Evolutionary conservation across 2,888 invertebrate species (phyloP), one percentile per base, ranked within the genome.

Genomic region (Thecocarcelia acutangulata): DNA sequence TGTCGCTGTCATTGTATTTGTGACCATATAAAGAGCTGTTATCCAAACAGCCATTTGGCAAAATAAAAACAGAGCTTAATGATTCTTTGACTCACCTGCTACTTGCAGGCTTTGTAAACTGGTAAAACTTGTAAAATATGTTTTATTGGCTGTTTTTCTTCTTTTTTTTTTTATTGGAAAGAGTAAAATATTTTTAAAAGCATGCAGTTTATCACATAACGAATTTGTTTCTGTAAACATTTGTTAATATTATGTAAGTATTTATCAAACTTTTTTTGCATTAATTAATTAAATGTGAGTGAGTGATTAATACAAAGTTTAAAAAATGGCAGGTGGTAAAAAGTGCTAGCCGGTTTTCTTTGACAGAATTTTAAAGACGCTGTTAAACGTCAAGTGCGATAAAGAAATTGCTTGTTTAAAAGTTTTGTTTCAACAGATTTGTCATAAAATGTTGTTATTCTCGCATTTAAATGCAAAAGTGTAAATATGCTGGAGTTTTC

Each of bases 101-200:
- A n/a, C n/a, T 33, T 40, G 58, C 69, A 42, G 61, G 56, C 76
- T 69, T 54, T 64, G 58, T 24, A 74, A 82, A 82, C 82, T 54
- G 74, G 82, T 78, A 75, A 64, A 70, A 82, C 82, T 52, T 74
- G 81, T 81, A 77, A 58, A 61, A 54, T 58, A 44, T 58, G 8
- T 37, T 58, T n/a, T 6, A 33, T 33, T 33, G 33, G 33, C 33
- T 50, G 21, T 28, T 70, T 21, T 33, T 21, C 37, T 37, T 9
- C 15, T 46, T 59, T 56, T 11, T 15, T 21, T 40, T 42, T 58
- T 61, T 44, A 6, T 66, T 48, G 56, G 4, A 19, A 17, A 66
- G 13, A 50, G 33, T 28, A 28, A 42, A 63, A 15, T 9, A 42
- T 75, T 68, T 68, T 42, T 33, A 66, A 52, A 50, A n/a, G 66